These are phyloP conservation scores for Hemicordylus capensis DNA, from an alignment of 2,113 vertebrate species.

Conservation along the genomic window DNA sequence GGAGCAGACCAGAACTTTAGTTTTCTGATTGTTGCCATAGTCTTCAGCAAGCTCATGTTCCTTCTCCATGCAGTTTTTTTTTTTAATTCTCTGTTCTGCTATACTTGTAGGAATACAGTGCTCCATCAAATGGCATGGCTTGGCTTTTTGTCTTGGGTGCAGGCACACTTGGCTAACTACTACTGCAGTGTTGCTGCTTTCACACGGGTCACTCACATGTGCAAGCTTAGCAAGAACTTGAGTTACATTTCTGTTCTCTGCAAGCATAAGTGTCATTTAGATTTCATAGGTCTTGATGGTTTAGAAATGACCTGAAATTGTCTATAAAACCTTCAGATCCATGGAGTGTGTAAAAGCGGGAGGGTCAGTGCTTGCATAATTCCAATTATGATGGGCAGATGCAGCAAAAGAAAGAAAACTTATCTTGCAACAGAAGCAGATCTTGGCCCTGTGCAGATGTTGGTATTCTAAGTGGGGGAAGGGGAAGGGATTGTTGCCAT, in stretches of 20 bases:
- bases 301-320: background rate
- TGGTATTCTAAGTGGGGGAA: background rate
- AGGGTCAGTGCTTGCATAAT: background rate
- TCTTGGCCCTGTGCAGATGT: background rate
- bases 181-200: background rate
- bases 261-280: background rate
- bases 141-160: background rate
- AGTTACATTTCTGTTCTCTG: background rate
- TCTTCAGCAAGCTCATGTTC: slow-evolving; percentile 43
- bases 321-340: background rate
- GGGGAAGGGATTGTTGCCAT: no score
- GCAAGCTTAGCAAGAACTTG: background rate
- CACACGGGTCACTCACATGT: background rate
- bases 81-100: slow-evolving; percentile 35
- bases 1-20: background rate
- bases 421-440: background rate
- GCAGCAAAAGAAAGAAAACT: background rate
- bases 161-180: background rate
- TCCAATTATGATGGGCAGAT: background rate
- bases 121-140: background rate
- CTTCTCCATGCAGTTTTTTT: slow-evolving; percentile 45
- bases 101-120: slow-evolving; percentile 2
- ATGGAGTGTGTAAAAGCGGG: background rate
- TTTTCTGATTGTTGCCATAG: slow-evolving; percentile 27
- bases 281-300: background rate